Evolutionary conservation across 1,140 invertebrate species (phyloP), one percentile per base, ranked within the genome.

Genomic region (Cheumatopsyche charites): DNA sequence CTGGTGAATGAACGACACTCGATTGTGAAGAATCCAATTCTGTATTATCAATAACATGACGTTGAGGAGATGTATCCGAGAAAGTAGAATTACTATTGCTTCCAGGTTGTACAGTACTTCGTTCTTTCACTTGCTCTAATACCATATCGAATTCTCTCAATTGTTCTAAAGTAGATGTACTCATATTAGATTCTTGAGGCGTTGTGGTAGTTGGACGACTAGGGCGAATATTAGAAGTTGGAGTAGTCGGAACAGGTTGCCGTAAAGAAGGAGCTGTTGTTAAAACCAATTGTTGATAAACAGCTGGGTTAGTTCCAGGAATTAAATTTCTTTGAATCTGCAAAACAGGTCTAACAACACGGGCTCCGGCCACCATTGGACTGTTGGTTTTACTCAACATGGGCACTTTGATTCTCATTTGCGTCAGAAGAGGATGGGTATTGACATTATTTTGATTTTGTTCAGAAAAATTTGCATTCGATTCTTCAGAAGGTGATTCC

Each of bases 121-220:
- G 81, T 79, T 92, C 90, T 77, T 92, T 92, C 1, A 92, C 88
- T 81, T 92, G 90, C 78, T 94, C 91, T 47, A 93, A 82, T 0
- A 94, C 91, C 80, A 91, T 91, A 79, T 94, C 92, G 77, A 94
- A 94, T 79, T 94, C 92, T 41, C 91, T 82, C 5, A 94, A 78
- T 76, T 93, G 91, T 79, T 94, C 91, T 21, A 92, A 79, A 9
- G 91, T 92, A 7, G 88, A 87, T 21, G 83, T 80, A 65, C 83
- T 84, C 78, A 85, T 79, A 73, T 84, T 81, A n/a, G 84, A 81
- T 77, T 84, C 81, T 4, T 82, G 71, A 62, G 81, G 78, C 0
- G 80, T 76, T 68, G 81, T 78, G 72, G 71, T 82, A 72, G 70
- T 82, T 21, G 67, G 73, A 23, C 26, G 72, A 65, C 43, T 80